Percentiles rank a stretch among this genome's conserved stretches.
These are phyloP conservation scores for Gulo gulo DNA, from an alignment of 2,113 vertebrate genomes.

Conservation along the genomic window DNA sequence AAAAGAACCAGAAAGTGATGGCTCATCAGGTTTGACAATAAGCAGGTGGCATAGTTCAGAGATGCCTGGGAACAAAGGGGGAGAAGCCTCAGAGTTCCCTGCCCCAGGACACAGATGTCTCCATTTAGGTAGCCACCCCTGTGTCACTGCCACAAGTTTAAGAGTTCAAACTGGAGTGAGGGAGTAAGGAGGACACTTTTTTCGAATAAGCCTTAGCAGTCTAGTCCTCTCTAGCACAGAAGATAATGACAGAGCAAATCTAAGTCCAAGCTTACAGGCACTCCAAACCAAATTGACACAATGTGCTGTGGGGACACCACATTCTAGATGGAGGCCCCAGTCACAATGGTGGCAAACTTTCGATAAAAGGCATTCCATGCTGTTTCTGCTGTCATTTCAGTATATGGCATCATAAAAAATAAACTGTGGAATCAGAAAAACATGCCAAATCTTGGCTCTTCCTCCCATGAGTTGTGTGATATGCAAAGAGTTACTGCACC, in stretches of 20 bases:
- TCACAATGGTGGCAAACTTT: not conserved
- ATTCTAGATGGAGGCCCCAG: not conserved
- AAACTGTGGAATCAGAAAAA: not conserved
- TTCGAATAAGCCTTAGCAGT: not conserved
- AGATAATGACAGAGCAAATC: not conserved
- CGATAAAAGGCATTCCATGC: not conserved
- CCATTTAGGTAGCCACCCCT: no score
- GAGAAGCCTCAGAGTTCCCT: not conserved
- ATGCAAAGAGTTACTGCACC: not conserved
- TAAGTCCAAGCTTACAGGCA: not conserved
- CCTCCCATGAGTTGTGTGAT: not conserved
- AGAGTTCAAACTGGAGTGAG: not conserved
- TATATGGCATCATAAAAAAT: not conserved
- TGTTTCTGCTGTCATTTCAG: not conserved
- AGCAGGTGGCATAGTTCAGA: not conserved
- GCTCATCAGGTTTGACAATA: not conserved
- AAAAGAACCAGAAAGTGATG: not conserved
- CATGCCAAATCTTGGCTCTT: not conserved
- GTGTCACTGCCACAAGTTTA: not conserved
- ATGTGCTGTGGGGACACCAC: fast-evolving
- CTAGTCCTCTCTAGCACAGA: not conserved
- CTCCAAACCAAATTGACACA: not conserved
- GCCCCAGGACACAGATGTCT: not conserved
- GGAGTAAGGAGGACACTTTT: not conserved
- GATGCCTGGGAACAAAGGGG: not conserved